phyloP scores from a whole-genome alignment of 2,888 invertebrate genomes.

The Mycalesis mineus region DNA sequence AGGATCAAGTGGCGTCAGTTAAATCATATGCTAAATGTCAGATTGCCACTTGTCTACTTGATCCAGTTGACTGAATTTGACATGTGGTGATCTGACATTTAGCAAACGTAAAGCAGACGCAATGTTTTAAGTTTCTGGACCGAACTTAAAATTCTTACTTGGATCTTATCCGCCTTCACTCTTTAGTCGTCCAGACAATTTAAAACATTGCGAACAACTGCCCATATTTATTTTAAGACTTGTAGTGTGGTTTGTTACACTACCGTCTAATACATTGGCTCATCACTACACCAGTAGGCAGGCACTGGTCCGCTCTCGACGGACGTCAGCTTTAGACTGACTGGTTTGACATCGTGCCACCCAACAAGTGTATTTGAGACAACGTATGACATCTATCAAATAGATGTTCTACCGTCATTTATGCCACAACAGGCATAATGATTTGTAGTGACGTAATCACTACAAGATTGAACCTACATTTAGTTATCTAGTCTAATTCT shows the following conservation, averaged over 20 bases:
- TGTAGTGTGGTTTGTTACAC: not conserved
- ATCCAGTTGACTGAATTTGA: conserved; percentile 26
- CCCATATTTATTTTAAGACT: conserved; percentile 43
- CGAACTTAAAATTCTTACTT: conserved; percentile 36
- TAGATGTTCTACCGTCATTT: not conserved
- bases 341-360: not conserved
- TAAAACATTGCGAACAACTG: conserved; percentile 45
- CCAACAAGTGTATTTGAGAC: not conserved
- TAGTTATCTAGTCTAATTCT: conserved; percentile 45
- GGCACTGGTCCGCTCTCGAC: not conserved
- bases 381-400: not conserved
- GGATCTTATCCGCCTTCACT: conserved; percentile 29
- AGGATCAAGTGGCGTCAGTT: conserved; percentile 68
- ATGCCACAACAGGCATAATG: not conserved
- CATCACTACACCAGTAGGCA: not conserved
- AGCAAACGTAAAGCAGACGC: conserved; percentile 50
- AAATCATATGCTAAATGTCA: conserved; percentile 66
- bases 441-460: not conserved
- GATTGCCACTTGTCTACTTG: conserved; percentile 52
- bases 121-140: conserved; percentile 62
- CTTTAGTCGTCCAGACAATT: conserved; percentile 43
- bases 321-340: not conserved
- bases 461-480: conserved; percentile 51
- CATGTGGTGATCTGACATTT: conserved; percentile 73
- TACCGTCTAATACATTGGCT: not conserved